These are phyloP conservation scores for Ectropis crepuscularia DNA, from an alignment of 2,888 invertebrate genomes.

Conservation along the genomic window DNA sequence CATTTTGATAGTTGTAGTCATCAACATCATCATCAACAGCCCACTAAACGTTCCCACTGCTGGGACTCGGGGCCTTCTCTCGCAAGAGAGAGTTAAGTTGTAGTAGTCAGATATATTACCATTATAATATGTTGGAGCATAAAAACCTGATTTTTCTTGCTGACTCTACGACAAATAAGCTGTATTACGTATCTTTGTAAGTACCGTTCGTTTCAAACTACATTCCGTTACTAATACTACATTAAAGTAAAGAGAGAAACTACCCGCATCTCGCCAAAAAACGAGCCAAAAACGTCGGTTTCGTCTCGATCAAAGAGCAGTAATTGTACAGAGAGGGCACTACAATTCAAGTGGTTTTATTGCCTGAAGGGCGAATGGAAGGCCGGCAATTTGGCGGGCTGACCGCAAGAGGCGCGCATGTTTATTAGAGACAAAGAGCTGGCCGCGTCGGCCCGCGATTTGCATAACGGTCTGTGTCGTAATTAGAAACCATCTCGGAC, in stretches of 20 bases:
- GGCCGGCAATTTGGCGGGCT: conserved; percentile 77
- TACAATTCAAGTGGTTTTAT: conserved; percentile 70
- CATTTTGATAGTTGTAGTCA: too few species aligned
- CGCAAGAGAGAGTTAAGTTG: too few species aligned
- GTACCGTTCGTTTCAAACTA: conserved; percentile 32
- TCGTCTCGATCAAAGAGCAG: conserved; percentile 65
- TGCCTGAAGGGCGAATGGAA: conserved; percentile 63
- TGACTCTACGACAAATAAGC: too few species aligned
- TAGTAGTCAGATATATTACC: too few species aligned
- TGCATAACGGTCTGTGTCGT: conserved; percentile 83
- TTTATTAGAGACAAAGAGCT: conserved; percentile 81
- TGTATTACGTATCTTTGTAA: too few species aligned
- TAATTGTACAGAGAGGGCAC: conserved; percentile 69
- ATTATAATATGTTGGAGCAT: too few species aligned
- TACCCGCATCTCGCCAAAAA: conserved; percentile 42
- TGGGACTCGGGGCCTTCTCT: too few species aligned
- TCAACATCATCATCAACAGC: too few species aligned
- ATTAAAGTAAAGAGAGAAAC: conserved; percentile 42
- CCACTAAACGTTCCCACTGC: too few species aligned
- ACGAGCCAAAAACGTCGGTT: conserved; percentile 49
- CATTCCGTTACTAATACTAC: conserved; percentile 32
- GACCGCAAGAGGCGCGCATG: conserved; percentile 81
- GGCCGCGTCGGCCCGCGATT: conserved; percentile 73
- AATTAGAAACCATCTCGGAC: conserved; percentile 84
- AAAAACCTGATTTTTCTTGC: too few species aligned